These are phyloP conservation scores for Anniella stebbinsi DNA, from an alignment of 2,797 vertebrate genomes.

Conservation along the genomic window DNA sequence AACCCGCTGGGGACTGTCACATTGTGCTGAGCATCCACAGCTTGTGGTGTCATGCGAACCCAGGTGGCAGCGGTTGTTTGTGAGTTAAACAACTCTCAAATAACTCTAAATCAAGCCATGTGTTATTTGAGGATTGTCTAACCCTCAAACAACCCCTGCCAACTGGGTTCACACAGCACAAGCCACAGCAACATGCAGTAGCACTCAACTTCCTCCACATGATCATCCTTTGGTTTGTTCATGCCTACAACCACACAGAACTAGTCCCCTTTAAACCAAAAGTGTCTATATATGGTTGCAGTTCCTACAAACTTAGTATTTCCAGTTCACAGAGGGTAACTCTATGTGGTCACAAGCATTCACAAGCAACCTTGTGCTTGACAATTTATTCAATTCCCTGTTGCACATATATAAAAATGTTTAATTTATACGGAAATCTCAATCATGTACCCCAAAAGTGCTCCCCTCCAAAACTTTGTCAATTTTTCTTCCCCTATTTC, in stretches of 20 bases:
- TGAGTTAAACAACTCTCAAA: too few species aligned
- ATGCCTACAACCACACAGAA: not conserved
- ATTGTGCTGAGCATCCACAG: too few species aligned
- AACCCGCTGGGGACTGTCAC: too few species aligned
- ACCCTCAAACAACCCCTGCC: too few species aligned
- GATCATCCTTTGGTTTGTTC: not conserved
- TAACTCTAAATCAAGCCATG: too few species aligned
- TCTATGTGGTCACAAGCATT: not conserved
- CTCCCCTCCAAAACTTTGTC: not conserved
- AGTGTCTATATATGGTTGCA: not conserved
- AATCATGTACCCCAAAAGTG: not conserved
- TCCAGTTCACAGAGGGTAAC: not conserved
- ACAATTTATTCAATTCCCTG: not conserved
- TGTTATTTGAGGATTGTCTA: too few species aligned
- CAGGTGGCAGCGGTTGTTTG: too few species aligned
- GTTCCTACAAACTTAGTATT: not conserved
- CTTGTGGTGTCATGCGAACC: too few species aligned
- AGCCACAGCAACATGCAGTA: too few species aligned
- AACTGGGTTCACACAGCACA: too few species aligned
- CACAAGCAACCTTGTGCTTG: not conserved
- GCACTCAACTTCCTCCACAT: not conserved
- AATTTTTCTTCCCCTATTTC: not conserved
- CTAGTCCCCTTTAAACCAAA: not conserved
- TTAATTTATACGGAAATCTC: not conserved
- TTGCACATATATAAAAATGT: not conserved